Percentiles rank a stretch among this genome's conserved stretches.
These are phyloP conservation scores for Sipha flava DNA, from an alignment of 1,140 invertebrate species.

Conservation along the genomic window DNA sequence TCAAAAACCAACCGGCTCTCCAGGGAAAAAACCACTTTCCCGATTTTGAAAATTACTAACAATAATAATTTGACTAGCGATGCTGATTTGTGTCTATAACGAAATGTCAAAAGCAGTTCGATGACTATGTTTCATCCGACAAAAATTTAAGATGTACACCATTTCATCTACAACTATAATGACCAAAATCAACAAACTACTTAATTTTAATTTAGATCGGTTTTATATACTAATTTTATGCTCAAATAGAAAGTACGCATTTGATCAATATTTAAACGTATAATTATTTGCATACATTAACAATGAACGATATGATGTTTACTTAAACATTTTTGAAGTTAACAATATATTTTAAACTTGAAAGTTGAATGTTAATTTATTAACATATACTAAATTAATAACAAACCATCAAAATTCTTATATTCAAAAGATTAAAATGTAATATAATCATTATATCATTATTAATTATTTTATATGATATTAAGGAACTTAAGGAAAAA, in stretches of 20 bases:
- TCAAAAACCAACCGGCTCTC: constrained; percentile 15
- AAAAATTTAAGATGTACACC: not conserved
- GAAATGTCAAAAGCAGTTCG: constrained; percentile 14
- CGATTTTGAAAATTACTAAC: constrained; percentile 2
- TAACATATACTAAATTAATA: too few relatives aligned
- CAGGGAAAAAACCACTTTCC: constrained; percentile 6
- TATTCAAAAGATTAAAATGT: too few relatives aligned
- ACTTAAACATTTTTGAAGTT: too few relatives aligned
- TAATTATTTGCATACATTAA: too few relatives aligned
- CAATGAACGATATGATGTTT: too few relatives aligned
- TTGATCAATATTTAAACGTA: not conserved
- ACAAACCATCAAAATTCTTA: too few relatives aligned
- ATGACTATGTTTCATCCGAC: not conserved
- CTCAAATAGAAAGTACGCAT: not conserved
- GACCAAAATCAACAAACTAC: not conserved
- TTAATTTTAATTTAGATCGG: not conserved
- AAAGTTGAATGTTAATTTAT: too few relatives aligned
- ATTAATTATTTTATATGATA: too few relatives aligned
- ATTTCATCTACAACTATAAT: not conserved
- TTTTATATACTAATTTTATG: not conserved
- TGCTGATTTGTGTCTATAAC: constrained; percentile 10
- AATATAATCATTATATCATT: too few relatives aligned
- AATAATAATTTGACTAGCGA: constrained; percentile 22
- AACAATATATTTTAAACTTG: too few relatives aligned
- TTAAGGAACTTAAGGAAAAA: too few relatives aligned